These are phyloP conservation scores for Hydrozoanthus gracilis DNA, from an alignment of 92 coral and sea anemone genomes.

Conservation along the genomic window DNA sequence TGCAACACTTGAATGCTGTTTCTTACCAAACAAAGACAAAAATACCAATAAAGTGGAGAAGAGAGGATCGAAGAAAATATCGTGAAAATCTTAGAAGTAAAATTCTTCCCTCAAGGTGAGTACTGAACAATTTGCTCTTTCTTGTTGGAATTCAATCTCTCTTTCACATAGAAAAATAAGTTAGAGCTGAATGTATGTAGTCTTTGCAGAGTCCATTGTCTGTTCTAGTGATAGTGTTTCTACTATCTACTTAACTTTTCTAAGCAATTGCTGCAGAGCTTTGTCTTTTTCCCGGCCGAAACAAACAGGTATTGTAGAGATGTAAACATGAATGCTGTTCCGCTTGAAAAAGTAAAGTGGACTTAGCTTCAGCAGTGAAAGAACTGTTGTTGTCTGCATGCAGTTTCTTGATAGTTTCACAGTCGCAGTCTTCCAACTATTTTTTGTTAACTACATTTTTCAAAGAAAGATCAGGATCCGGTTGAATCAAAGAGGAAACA, in stretches of 20 bases:
- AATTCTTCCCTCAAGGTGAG: slow-evolving; percentile 85
- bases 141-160: background rate
- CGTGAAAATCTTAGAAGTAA: slow-evolving; percentile 73
- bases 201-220: background rate
- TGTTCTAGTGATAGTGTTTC: background rate
- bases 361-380: too few relatives aligned
- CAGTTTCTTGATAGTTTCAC: too few relatives aligned
- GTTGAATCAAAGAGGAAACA: too few relatives aligned
- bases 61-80: slow-evolving; percentile 58
- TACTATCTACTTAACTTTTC: background rate
- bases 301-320: slow-evolving; percentile 6
- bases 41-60: slow-evolving; percentile 51
- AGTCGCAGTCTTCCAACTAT: too few relatives aligned
- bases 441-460: too few relatives aligned
- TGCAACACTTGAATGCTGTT: slow-evolving; percentile 87
- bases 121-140: background rate
- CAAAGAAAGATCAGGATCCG: too few relatives aligned
- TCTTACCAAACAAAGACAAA: slow-evolving; percentile 71
- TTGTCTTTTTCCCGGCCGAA: background rate
- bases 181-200: too few relatives aligned
- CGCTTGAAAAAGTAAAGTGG: too few relatives aligned
- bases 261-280: too few relatives aligned
- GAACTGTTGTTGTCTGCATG: too few relatives aligned
- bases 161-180: background rate
- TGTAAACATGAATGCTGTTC: background rate